Base-by-base conservation (phyloP, 2,797 vertebrate genomes). In the Delichon dasypus region DNA sequence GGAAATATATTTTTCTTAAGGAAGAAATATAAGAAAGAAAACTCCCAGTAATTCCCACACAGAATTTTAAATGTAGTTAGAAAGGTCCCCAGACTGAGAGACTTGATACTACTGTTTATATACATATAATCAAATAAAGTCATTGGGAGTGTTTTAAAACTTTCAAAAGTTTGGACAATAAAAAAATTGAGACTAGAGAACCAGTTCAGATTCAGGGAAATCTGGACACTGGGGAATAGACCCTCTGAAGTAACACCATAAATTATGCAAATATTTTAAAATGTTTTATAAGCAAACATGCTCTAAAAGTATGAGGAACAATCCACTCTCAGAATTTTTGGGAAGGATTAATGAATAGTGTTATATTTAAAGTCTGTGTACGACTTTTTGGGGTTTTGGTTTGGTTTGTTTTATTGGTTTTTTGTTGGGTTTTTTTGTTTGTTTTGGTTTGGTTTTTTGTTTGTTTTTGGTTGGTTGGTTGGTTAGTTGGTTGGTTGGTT, bases 31-130 rank as follows among this genome's bases (percentile, higher is more conserved):
- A 20, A 58, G 25, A 53, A 85, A 42, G 29, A 8, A 76, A 79
- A 20, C 7, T 65, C 8, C 2, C 1, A 2, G 2, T 50, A 78
- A 58, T 60, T 72, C 11, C 5, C 11, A 32, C 1, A 23, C 1
- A 45, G 23, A 72, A 70, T 70, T 85, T 81, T 57, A 70, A 72
- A 36, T 19, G 9, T 13, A 14, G 5, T 36, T 60, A 64, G 21
- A 75, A 85, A 60, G 7, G 23, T 48, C 5, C 16, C 20, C 11
- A 60, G 30, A 44, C 10, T 30, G 36, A 70, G 5, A 1, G 85
- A 32, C 2, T 9, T 60, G 45, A n/a, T n/a, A n/a, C n/a, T n/a
- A n/a, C n/a, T n/a, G n/a, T 87, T 89, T 66, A 17, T 29, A 62
- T 5, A 25, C 3, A 79, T 30, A 30, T 80, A 71, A 38, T 54